Base-by-base conservation (phyloP, 2,797 vertebrate species). In the Sylvilagus floridanus region DNA sequence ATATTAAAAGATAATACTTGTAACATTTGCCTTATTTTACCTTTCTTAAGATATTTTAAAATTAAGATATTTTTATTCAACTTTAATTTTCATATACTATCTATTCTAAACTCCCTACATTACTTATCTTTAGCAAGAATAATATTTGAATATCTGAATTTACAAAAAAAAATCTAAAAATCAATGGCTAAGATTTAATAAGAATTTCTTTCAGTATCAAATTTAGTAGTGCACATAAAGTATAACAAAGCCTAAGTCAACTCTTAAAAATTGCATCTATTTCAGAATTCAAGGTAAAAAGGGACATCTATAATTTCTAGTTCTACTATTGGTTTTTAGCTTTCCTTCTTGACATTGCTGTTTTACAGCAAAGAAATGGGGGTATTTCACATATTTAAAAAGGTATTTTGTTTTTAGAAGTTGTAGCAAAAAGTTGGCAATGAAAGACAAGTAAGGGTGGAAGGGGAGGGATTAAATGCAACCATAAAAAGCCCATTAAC, bases 331-430 rank as follows among this genome's bases (percentile, higher is more conserved):
- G 7, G 2, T 57, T 90, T 68, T 82, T 30, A 19, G 68, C 28
- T 42, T 57, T 81, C 17, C 7, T 86, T 84, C 32, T 81, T 76
- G 62, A 62, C 14, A 77, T 16, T 76, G 32, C 11, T 11, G 84
- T 10, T 35, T 79, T 84, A 14, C 37, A 83, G 95, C 24, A 81
- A 50, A 47, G 62, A 94, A 63, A 60, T 13, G 65, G 10, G 22
- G 17, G 16, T 57, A 50, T 66, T 89, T 92, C 21, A 90, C 4
- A 17, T 84, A 71, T 84, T 84, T 96, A 24, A 92, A 93, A 85
- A 73, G 30, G 2, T 6, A 28, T 52, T 85, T 92, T 94, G 17
- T 5, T n/a, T 54, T 71, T 76, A 14, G 35, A 72, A 65, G 13
- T 90, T 93, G 93, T 9, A 71, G 24, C 17, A 69, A 21, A 65